phyloP scores from a whole-genome alignment of 2,888 invertebrate genomes.

The Eretmocerus hayati region DNA sequence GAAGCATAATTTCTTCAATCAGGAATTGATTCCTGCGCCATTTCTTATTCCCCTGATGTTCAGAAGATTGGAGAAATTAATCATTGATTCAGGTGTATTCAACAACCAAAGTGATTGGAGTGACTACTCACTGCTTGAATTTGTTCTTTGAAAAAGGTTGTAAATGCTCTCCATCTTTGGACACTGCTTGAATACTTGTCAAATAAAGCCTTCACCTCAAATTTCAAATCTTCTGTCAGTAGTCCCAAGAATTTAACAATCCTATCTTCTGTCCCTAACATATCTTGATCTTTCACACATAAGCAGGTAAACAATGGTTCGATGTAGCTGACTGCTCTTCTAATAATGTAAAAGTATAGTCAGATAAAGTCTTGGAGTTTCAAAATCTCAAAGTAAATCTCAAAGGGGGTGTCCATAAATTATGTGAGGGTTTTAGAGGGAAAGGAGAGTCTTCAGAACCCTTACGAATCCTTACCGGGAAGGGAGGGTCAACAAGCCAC shows the following conservation, averaged over 20 bases:
- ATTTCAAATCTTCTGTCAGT: slow-evolving; percentile 59
- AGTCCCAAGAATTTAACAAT: slow-evolving; percentile 65
- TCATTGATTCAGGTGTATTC: no score
- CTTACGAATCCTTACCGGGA: no score
- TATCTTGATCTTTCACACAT: slow-evolving; percentile 74
- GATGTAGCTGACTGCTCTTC: slow-evolving; percentile 68
- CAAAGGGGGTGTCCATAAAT: no score
- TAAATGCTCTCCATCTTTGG: slow-evolving; percentile 64
- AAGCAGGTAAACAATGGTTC: slow-evolving; percentile 70
- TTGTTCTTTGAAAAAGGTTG: slow-evolving; percentile 49
- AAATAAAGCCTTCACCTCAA: slow-evolving; percentile 53
- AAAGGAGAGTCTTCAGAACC: no score
- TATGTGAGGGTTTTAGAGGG: no score
- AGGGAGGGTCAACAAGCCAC: no score
- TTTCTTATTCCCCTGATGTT: slow-evolving; percentile 51
- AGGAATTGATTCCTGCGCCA: slow-evolving; percentile 57
- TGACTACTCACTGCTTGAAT: slow-evolving; percentile 51
- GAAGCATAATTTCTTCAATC: slow-evolving; percentile 81
- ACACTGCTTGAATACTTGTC: slow-evolving; percentile 51
- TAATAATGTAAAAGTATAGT: slow-evolving; percentile 41
- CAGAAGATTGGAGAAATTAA: no score
- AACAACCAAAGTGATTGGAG: no score
- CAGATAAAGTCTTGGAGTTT: neutral
- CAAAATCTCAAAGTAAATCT: neutral
- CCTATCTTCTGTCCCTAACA: slow-evolving; percentile 66